phyloP scores from a whole-genome alignment of 1,140 invertebrate genomes.

The Hycleus phaleratus region DNA sequence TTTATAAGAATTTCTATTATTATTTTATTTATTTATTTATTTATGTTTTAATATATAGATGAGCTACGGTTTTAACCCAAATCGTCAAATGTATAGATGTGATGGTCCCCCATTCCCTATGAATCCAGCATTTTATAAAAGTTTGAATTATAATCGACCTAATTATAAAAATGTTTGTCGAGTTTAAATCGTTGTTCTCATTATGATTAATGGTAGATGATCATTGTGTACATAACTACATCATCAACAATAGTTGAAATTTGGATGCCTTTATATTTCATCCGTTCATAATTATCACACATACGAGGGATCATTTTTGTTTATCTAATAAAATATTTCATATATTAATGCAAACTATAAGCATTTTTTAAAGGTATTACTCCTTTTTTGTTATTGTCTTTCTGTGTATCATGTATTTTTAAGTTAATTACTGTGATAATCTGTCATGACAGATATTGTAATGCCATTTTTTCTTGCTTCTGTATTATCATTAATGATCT shows the following conservation, averaged over 20 bases:
- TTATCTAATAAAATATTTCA: constrained; percentile 19
- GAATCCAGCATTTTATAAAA: constrained; percentile 34
- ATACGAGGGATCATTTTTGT: constrained; percentile 2
- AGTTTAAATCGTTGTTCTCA: constrained; percentile 29
- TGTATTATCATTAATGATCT: not conserved
- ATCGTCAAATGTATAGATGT: constrained; percentile 32
- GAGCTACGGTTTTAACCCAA: constrained; percentile 34
- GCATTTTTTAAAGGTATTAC: constrained; percentile 23
- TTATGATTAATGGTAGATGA: constrained; percentile 34
- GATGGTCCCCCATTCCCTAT: constrained; percentile 27
- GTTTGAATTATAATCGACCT: constrained; percentile 35
- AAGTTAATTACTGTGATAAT: constrained; percentile 32
- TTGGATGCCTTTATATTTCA: constrained; percentile 15
- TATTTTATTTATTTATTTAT: not conserved
- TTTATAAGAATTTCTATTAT: not conserved
- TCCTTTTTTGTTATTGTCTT: not conserved
- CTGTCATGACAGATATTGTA: constrained; percentile 27
- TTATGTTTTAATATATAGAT: constrained; percentile 25
- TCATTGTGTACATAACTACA: constrained; percentile 22
- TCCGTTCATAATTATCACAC: too few species aligned
- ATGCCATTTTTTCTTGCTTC: constrained; percentile 20
- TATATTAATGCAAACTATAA: constrained; percentile 26
- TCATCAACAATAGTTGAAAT: constrained; percentile 4
- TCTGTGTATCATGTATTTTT: constrained; percentile 9
- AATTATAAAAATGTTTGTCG: constrained; percentile 38